Percentiles rank a stretch among this genome's conserved stretches.
Conservation (phyloP, 1,140 invertebrate genomes). For the Brachionus angularis region DNA sequence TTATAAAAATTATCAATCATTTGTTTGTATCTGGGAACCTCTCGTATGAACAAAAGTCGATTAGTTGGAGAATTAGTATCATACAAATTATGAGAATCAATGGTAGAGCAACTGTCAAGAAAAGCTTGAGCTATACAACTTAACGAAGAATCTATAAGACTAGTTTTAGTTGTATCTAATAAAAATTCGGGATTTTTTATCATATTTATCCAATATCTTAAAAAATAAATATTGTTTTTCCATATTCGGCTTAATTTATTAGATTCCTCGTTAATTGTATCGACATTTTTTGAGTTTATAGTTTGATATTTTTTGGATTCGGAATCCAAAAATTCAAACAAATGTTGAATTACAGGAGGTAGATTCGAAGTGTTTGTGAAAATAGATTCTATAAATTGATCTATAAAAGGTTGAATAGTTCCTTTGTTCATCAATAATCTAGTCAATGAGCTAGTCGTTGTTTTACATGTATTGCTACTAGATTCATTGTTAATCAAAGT, state of each 20-base stretch:
- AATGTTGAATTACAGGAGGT: background rate
- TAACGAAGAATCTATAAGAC: background rate
- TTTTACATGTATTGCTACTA: background rate
- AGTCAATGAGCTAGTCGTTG: background rate
- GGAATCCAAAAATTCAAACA: conserved; percentile 15
- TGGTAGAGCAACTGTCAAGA: background rate
- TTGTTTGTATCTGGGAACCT: conserved; percentile 3
- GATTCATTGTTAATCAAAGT: background rate
- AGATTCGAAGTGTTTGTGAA: background rate
- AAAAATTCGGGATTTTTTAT: conserved; percentile 15
- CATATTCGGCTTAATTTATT: background rate
- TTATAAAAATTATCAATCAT: conserved; percentile 12
- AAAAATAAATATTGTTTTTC: conserved; percentile 29
- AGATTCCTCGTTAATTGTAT: background rate
- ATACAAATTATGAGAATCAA: background rate
- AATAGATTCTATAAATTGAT: conserved; percentile 23
- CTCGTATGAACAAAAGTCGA: conserved; percentile 11
- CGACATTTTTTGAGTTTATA: background rate
- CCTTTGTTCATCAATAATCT: conserved; percentile 1
- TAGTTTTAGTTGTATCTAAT: background rate
- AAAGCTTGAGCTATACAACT: conserved; percentile 18
- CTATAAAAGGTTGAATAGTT: conserved; percentile 23
- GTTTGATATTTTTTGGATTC: background rate
- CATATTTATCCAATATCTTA: conserved; percentile 9
- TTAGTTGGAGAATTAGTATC: conserved; percentile 3